Percentiles rank a stretch among this genome's conserved stretches.
Evolutionary conservation across 2,888 invertebrate genomes (phyloP).

Genomic region (Drosophila anomelani): DNA sequence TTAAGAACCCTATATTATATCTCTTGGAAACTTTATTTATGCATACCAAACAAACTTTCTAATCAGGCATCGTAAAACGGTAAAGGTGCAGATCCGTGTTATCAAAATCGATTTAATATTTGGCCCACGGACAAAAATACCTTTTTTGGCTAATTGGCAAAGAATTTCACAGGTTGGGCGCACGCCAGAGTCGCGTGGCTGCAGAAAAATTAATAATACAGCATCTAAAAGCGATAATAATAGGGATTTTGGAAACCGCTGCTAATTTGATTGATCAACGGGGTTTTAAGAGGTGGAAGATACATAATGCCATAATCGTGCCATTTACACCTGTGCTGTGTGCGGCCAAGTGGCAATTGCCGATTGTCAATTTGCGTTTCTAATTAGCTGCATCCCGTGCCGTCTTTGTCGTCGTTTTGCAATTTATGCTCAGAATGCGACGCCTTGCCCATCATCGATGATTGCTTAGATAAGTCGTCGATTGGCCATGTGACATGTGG

Average conservation of each 20-base stretch:
- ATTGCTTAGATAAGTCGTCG: constrained; percentile 48
- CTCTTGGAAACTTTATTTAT: not conserved
- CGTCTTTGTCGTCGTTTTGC: constrained; percentile 11
- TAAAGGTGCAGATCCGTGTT: not conserved
- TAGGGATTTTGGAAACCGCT: constrained; percentile 54
- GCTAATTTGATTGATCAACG: constrained; percentile 75
- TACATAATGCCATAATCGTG: constrained; percentile 37
- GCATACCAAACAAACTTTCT: not conserved
- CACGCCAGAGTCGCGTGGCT: constrained; percentile 53
- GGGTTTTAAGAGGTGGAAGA: constrained; percentile 10
- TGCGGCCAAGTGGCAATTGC: constrained; percentile 46
- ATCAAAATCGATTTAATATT: not conserved
- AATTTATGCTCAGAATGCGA: constrained; percentile 57
- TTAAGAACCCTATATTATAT: not conserved
- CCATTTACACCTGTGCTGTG: constrained; percentile 64
- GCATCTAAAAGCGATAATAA: constrained; percentile 27
- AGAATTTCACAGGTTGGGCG: constrained; percentile 51
- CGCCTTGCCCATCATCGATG: constrained; percentile 26
- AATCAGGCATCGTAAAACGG: not conserved
- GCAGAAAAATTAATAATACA: not conserved
- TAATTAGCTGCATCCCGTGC: constrained; percentile 73
- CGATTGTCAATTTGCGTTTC: constrained; percentile 71
- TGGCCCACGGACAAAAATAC: not conserved
- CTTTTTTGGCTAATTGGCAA: constrained; percentile 16
- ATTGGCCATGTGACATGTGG: constrained; percentile 56